Percentiles rank a stretch among this genome's conserved stretches.
These are phyloP conservation scores for Spea hammondii DNA, from an alignment of 2,797 vertebrate species.

Conservation along the genomic window DNA sequence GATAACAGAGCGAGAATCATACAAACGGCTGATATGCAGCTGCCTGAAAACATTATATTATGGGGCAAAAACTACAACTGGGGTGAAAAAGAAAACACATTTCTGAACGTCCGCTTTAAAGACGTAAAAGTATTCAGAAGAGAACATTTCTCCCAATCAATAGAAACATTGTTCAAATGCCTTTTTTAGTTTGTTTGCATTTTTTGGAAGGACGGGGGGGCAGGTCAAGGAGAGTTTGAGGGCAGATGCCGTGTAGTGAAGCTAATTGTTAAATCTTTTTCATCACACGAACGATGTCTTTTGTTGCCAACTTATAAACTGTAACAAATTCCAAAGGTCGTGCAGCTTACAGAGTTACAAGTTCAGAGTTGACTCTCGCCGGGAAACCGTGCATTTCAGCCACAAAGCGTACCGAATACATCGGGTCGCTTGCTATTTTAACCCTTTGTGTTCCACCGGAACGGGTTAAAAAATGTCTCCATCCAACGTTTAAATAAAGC, in stretches of 20 bases:
- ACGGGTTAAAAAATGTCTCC: too few species aligned
- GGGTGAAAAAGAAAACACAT: too few species aligned
- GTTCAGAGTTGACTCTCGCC: slow-evolving; percentile 33
- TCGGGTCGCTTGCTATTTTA: neutral
- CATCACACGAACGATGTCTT: slow-evolving; percentile 53
- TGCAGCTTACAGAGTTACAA: slow-evolving; percentile 24
- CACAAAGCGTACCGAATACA: neutral
- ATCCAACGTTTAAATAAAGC: too few species aligned
- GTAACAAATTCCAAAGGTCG: slow-evolving; percentile 44
- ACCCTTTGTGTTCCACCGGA: neutral
- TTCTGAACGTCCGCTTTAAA: slow-evolving; percentile 13
- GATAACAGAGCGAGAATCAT: too few species aligned
- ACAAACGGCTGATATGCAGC: too few species aligned
- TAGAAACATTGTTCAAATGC: slow-evolving; percentile 18
- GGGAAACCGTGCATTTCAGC: neutral
- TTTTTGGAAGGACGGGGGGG: slow-evolving; percentile 9
- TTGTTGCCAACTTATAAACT: slow-evolving; percentile 38
- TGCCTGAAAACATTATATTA: too few species aligned
- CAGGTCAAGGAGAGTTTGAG: slow-evolving; percentile 55
- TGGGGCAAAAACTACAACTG: too few species aligned
- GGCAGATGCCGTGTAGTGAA: slow-evolving; percentile 52
- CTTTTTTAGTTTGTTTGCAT: slow-evolving; percentile 40
- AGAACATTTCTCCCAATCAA: slow-evolving; percentile 16
- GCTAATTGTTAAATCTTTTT: slow-evolving; percentile 57
- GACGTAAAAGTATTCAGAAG: slow-evolving; percentile 20